phyloP scores from a whole-genome alignment of 1,140 invertebrate genomes.

The Pseudobourletiella spinata region DNA sequence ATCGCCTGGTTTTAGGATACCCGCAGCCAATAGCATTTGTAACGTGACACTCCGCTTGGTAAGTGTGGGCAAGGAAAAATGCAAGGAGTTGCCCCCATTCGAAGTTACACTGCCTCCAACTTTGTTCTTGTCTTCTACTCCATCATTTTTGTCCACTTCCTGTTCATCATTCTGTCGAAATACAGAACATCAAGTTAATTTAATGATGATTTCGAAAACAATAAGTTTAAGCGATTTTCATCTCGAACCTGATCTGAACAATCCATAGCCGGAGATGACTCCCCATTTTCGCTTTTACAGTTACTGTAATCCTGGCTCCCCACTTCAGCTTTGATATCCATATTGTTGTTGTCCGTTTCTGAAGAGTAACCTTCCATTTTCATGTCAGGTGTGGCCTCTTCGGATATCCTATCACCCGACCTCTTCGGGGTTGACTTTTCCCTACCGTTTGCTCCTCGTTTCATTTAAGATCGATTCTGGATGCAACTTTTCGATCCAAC shows the following conservation, averaged over 20 bases:
- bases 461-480: not conserved
- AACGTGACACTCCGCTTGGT: conserved; percentile 68
- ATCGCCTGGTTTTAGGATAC: conserved; percentile 68
- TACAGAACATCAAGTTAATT: not conserved
- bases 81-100: conserved; percentile 13
- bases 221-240: not conserved
- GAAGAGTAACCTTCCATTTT: not conserved
- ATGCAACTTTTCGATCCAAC: too few species aligned
- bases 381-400: too few species aligned
- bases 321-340: conserved; percentile 1
- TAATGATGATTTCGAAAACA: too few species aligned
- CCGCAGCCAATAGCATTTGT: conserved; percentile 68
- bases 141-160: conserved; percentile 12
- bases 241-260: not conserved
- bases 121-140: conserved; percentile 19
- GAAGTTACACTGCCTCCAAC: conserved; percentile 8
- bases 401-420: not conserved
- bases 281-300: conserved; percentile 2
- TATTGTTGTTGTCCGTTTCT: not conserved
- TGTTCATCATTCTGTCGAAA: not conserved
- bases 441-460: not conserved
- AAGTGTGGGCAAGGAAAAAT: conserved; percentile 26
- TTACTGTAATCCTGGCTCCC: not conserved
- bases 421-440: not conserved
- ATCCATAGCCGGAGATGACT: not conserved